Evolutionary conservation across 2,888 invertebrate species (phyloP), one percentile per base, ranked within the genome.

Genomic region (Tortricodes alternella): DNA sequence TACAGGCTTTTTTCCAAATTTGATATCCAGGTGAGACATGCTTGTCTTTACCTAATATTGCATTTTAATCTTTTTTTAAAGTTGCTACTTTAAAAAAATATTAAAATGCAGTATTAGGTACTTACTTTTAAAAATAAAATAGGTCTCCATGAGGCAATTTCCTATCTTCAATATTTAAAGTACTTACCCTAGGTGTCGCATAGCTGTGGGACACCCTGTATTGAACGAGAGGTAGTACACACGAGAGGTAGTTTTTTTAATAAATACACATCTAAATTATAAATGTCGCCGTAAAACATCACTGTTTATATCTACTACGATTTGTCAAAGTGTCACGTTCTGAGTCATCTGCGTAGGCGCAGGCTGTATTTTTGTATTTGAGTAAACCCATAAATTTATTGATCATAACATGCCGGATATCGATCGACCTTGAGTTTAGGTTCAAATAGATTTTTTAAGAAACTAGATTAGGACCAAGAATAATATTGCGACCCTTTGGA

Each of bases 241-340:
- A 27, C 2, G 27, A 7, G 27, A 27, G 2, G 2, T 0, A 8
- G n/a, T n/a, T n/a, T 13, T n/a, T 7, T 11, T 18, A 27, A 11
- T 27, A 49, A 27, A 29, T 7, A 38, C 9, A 24, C 35, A 27
- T 11, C 32, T 23, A 35, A 32, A n/a, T 37, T 2, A 29, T 38
- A 41, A 49, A 43, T 32, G 37, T 44, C 49, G 21, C 43, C 27
- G 48, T 43, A 55, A 55, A 27, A 41, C 19, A 39, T 11, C 43
- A 55, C 29, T 35, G 43, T 35, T 43, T 48, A 41, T 41, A 43
- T 35, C 48, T 23, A 55, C 55, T 29, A 56, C 61, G 55, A 62
- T 64, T 64, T 62, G 58, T 58, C 49, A 61, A 52, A 58, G 56
- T 64, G 64, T 62, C 62, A 35, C 50, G 37, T 24, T n/a, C 29